These are phyloP conservation scores for Choreutis nemorana DNA, from an alignment of 2,888 invertebrate genomes.

Conservation along the genomic window DNA sequence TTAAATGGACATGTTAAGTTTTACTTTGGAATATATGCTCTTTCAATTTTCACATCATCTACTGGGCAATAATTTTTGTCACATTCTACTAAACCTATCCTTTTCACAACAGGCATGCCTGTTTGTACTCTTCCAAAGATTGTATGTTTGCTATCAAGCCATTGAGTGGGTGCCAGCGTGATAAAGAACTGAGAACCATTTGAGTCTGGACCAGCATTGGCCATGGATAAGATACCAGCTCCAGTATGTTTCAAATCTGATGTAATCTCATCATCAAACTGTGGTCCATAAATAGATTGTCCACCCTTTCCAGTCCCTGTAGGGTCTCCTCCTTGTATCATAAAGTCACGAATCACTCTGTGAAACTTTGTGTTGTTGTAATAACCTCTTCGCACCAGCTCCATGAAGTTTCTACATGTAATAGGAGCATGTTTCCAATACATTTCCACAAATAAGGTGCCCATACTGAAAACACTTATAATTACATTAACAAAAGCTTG, in stretches of 20 bases:
- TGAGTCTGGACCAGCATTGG: constrained; percentile 95
- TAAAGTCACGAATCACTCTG: constrained; percentile 91
- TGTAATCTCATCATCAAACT: constrained; percentile 96
- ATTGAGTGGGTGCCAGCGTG: constrained; percentile 94
- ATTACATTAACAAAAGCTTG: constrained; percentile 1
- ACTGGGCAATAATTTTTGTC: constrained; percentile 92
- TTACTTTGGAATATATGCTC: constrained; percentile 36
- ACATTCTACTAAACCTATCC: constrained; percentile 93
- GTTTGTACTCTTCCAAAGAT: constrained; percentile 91
- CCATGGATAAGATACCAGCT: constrained; percentile 93
- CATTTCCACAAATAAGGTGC: constrained; percentile 87
- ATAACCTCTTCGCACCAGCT: constrained; percentile 90
- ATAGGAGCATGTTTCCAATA: constrained; percentile 99
- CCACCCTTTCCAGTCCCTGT: constrained; percentile 97
- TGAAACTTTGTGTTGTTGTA: constrained; percentile 97
- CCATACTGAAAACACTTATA: constrained; percentile 76
- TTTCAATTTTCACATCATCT: constrained; percentile 83
- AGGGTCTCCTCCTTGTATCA: constrained; percentile 97
- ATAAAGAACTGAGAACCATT: constrained; percentile 99
- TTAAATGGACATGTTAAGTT: too few species aligned
- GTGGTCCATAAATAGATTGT: constrained; percentile 93
- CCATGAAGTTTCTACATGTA: constrained; percentile 97
- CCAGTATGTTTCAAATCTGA: constrained; percentile 95
- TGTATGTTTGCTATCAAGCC: constrained; percentile 97
- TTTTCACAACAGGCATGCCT: constrained; percentile 91